These are phyloP conservation scores for Zoanthus gigantus DNA, from an alignment of 92 coral and sea anemone genomes.

Conservation along the genomic window DNA sequence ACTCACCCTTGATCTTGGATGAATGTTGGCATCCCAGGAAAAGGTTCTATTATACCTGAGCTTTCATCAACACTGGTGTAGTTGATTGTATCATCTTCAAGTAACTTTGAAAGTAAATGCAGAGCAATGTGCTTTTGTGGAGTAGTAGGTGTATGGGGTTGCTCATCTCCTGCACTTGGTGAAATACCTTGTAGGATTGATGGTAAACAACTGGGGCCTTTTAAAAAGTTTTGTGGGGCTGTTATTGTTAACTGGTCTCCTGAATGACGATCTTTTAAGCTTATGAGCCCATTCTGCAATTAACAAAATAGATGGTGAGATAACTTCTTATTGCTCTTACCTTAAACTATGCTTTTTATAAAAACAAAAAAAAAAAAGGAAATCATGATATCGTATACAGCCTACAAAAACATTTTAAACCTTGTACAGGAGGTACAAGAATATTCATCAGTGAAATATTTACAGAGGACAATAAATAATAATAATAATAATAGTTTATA, in stretches of 20 bases:
- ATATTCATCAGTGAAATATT: too few species aligned
- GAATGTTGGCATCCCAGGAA: conserved; percentile 62
- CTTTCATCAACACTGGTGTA: conserved; percentile 88
- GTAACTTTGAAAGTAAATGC: conserved; percentile 92
- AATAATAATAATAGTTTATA: too few species aligned
- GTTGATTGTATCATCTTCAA: conserved; percentile 96
- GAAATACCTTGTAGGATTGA: conserved; percentile 22
- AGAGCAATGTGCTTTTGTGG: conserved; percentile 96
- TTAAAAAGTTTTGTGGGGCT: conserved; percentile 34
- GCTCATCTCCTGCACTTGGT: conserved; percentile 36
- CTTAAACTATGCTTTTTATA: too few species aligned
- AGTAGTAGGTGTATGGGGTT: conserved; percentile 71
- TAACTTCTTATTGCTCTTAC: background rate
- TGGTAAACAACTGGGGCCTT: conserved; percentile 34
- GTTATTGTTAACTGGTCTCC: conserved; percentile 40
- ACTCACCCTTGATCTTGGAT: conserved; percentile 40
- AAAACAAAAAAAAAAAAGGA: too few species aligned
- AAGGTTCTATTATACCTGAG: conserved; percentile 67
- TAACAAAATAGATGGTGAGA: background rate
- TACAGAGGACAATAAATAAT: too few species aligned
- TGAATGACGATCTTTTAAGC: conserved; percentile 27
- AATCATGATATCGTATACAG: too few species aligned
- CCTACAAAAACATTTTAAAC: too few species aligned
- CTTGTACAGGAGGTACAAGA: too few species aligned
- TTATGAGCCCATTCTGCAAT: conserved; percentile 44